phyloP scores from a whole-genome alignment of 2,797 vertebrate genomes.

The Perodicticus potto region DNA sequence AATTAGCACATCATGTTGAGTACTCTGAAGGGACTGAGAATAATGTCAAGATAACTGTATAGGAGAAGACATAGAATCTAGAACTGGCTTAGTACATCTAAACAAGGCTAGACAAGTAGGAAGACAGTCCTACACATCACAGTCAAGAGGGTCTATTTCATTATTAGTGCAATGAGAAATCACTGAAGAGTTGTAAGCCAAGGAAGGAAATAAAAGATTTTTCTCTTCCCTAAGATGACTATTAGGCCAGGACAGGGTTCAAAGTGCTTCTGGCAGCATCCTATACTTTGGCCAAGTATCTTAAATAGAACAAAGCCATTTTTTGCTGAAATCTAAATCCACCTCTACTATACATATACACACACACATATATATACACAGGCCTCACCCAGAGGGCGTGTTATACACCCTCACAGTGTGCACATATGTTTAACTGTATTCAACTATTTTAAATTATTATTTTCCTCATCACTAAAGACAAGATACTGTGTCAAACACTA shows the following conservation, averaged over 20 bases:
- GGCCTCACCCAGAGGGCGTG: too few species aligned
- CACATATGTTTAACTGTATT: too few species aligned
- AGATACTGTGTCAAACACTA: not conserved
- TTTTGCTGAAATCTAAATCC: conserved; percentile 25
- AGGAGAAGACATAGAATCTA: not conserved
- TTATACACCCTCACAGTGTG: too few species aligned
- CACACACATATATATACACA: too few species aligned
- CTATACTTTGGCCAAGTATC: not conserved
- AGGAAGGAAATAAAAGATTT: not conserved
- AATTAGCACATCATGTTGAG: not conserved
- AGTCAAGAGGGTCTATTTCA: not conserved
- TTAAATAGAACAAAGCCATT: not conserved
- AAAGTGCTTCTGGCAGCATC: not conserved
- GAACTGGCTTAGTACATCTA: not conserved
- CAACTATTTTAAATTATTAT: conserved; percentile 7
- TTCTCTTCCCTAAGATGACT: not conserved
- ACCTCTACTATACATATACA: too few species aligned
- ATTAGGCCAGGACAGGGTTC: not conserved
- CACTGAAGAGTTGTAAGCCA: not conserved
- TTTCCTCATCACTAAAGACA: conserved; percentile 41
- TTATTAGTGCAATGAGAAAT: not conserved
- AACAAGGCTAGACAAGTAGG: not conserved
- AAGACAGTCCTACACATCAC: not conserved
- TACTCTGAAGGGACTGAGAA: not conserved
- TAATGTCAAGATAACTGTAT: not conserved